These are phyloP conservation scores for Colletes latitarsis DNA, from an alignment of 1,140 invertebrate genomes.

Conservation along the genomic window DNA sequence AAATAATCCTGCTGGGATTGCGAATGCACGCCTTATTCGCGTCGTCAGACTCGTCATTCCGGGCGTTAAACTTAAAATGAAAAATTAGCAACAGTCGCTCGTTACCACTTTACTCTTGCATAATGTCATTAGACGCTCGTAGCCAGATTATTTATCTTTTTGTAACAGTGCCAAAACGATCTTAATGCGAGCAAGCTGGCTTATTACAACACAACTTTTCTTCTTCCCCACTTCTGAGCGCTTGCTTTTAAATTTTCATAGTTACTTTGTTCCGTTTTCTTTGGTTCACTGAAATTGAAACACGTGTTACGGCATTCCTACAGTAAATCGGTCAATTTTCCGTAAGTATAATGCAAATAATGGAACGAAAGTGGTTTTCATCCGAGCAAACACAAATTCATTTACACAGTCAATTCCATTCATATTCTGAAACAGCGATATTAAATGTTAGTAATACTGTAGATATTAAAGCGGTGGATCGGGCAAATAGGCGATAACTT, in stretches of 20 bases:
- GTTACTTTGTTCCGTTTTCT: not conserved
- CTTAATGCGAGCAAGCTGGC: slow-evolving; percentile 20
- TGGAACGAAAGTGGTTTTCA: not conserved
- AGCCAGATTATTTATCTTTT: slow-evolving; percentile 38
- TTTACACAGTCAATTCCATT: not conserved
- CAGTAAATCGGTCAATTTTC: not conserved
- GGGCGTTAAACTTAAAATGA: slow-evolving; percentile 28
- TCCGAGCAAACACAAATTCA: slow-evolving; percentile 8
- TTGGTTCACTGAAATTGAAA: not conserved
- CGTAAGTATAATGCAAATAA: not conserved
- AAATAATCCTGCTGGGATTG: slow-evolving; percentile 22
- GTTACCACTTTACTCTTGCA: slow-evolving; percentile 35
- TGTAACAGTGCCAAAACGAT: slow-evolving; percentile 28
- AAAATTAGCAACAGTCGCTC: slow-evolving; percentile 44
- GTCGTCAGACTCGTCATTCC: not conserved
- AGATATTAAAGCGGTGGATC: not conserved
- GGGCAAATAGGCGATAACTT: not conserved
- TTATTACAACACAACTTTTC: slow-evolving; percentile 27
- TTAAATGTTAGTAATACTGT: not conserved
- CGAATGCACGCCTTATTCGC: slow-evolving; percentile 17
- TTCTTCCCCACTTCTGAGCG: not conserved
- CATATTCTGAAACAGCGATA: not conserved
- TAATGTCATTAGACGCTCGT: slow-evolving; percentile 34
- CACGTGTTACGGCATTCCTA: not conserved
- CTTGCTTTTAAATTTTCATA: slow-evolving; percentile 14